A percentile compares a stretch with the other conserved stretches of the same genome.
Evolutionary conservation across 1,140 invertebrate species (phyloP).

Genomic region (Pseudachorutes palmiensis): DNA sequence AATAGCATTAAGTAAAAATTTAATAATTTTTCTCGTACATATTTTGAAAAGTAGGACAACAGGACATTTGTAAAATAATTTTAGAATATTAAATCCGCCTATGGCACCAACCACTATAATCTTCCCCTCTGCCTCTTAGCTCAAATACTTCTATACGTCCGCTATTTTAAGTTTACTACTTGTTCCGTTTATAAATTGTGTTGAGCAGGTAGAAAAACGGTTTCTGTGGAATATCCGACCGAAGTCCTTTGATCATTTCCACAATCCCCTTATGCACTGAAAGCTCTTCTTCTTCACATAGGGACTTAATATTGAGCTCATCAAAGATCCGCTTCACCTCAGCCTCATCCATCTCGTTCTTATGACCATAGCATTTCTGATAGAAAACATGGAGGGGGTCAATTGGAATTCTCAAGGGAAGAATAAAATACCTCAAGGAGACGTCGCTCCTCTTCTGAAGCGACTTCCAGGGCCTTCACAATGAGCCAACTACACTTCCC

Average conservation of each 20-base stretch:
- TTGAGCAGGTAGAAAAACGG: constrained; percentile 5
- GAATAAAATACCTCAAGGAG: constrained; percentile 8
- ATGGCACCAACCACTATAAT: too few species aligned
- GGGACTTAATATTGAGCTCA: background rate
- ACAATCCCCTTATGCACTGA: constrained; percentile 1
- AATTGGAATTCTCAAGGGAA: background rate
- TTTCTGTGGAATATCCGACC: constrained; percentile 4
- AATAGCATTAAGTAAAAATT: too few species aligned
- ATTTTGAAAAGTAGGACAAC: too few species aligned
- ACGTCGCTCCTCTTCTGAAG: constrained; percentile 6
- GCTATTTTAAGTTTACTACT: constrained; percentile 2
- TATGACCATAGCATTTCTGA: constrained; percentile 6
- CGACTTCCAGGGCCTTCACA: constrained; percentile 8
- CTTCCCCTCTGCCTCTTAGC: too few species aligned
- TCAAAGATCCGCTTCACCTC: constrained; percentile 2
- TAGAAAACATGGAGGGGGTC: background rate
- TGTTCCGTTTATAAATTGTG: constrained; percentile 7
- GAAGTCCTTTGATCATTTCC: constrained; percentile 1
- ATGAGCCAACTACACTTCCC: constrained; percentile 12
- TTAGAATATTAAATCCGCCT: too few species aligned
- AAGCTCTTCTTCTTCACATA: constrained; percentile 1
- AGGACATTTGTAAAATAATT: too few species aligned
- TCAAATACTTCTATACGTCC: too few species aligned
- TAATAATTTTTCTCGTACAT: too few species aligned
- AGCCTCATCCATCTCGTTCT: background rate